Conservation (phyloP, 2,113 vertebrate species). For the Danionella cerebrum region DNA sequence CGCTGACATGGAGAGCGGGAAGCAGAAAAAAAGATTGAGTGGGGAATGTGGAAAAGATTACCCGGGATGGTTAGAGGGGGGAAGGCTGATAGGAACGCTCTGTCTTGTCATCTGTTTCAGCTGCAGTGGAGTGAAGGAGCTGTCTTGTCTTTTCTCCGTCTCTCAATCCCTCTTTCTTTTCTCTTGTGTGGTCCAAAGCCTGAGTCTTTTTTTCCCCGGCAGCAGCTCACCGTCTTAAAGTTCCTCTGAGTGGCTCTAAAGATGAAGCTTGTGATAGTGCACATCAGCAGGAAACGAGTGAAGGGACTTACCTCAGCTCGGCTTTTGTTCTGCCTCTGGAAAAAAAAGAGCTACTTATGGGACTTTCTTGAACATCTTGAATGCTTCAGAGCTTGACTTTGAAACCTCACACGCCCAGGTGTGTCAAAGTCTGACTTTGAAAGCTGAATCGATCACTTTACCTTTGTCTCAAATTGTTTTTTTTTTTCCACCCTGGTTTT, state of each 20-base stretch:
- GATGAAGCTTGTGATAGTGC: constrained; percentile 14
- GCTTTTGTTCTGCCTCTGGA: constrained; percentile 5
- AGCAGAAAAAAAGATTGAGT: not conserved
- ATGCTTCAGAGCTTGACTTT: constrained; percentile 22
- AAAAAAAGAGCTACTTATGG: not conserved
- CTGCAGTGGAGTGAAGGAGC: constrained; percentile 9
- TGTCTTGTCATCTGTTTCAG: constrained; percentile 24
- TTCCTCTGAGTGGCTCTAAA: constrained; percentile 22
- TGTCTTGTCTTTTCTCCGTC: not conserved
- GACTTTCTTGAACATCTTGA: constrained; percentile 27
- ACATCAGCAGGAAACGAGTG: not conserved
- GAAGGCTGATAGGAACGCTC: constrained; percentile 26
- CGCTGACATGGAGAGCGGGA: not conserved
- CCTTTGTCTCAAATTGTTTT: not conserved
- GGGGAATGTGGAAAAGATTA: constrained; percentile 39
- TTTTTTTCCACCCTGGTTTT: not conserved
- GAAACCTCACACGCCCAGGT: constrained; percentile 35
- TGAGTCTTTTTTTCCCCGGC: constrained; percentile 14
- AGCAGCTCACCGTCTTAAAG: constrained; percentile 20
- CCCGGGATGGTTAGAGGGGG: constrained; percentile 21
- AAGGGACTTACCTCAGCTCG: not conserved
- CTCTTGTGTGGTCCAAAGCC: constrained; percentile 9
- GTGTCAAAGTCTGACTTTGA: constrained; percentile 31
- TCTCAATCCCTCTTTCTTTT: constrained; percentile 1
- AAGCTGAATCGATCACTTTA: constrained; percentile 25